phyloP scores from a whole-genome alignment of 2,797 vertebrate genomes.

The Stomatorhinus walkeri region DNA sequence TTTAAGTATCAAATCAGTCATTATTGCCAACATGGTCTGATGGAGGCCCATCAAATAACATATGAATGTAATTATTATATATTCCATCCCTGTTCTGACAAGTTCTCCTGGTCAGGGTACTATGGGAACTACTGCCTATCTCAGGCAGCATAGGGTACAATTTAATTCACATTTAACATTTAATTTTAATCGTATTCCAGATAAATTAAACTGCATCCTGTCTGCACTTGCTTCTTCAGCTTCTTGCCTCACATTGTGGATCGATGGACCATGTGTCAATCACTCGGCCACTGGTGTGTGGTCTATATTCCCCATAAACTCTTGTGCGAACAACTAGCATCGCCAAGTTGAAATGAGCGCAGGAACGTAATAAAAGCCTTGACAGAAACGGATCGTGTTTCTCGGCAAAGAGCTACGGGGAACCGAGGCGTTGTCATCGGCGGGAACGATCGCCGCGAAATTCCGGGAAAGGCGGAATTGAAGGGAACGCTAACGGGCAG shows the following conservation, averaged over 20 bases:
- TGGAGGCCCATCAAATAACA: background rate
- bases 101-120: background rate
- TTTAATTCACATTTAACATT: background rate
- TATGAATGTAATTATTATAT: background rate
- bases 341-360: constrained; percentile 38
- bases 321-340: background rate
- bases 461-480: constrained; percentile 47
- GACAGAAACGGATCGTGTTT: constrained; percentile 37
- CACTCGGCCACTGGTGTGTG: constrained; percentile 17
- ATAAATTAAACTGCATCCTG: background rate
- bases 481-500: constrained; percentile 37
- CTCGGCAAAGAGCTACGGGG: constrained; percentile 48
- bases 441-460: constrained; percentile 43
- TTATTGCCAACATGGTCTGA: background rate
- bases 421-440: constrained; percentile 47
- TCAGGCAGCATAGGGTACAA: background rate
- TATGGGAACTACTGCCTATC: background rate
- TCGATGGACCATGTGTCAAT: constrained; percentile 26
- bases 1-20: background rate
- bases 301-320: constrained; percentile 5
- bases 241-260: background rate
- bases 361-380: constrained; percentile 32
- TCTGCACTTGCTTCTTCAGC: background rate
- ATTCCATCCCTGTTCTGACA: background rate
- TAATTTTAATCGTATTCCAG: background rate